Evolutionary conservation across 2,888 invertebrate genomes (phyloP).

Genomic region (Conops quadrifasciatus): DNA sequence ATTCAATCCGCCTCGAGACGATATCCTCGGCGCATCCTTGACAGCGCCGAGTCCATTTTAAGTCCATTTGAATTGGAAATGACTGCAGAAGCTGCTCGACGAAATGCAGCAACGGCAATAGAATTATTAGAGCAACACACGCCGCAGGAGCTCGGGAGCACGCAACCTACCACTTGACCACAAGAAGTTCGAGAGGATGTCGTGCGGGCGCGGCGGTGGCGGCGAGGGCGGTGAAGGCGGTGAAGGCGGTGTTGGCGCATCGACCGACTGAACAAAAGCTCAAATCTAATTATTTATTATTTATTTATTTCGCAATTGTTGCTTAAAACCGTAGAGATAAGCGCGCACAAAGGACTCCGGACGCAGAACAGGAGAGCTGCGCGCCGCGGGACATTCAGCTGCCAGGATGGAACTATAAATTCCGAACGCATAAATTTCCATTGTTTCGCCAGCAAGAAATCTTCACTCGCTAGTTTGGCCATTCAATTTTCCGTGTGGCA

Average conservation of each 20-base stretch:
- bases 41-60: conserved; percentile 28
- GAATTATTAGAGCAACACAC: conserved; percentile 38
- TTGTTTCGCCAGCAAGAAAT: conserved; percentile 8
- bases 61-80: conserved; percentile 42
- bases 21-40: conserved; percentile 15
- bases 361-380: conserved; percentile 8
- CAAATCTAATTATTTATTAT: conserved; percentile 49
- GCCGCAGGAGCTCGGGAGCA: neutral
- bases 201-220: neutral
- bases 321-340: conserved; percentile 22
- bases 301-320: conserved; percentile 37
- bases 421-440: conserved; percentile 30
- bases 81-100: neutral
- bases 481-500: conserved; percentile 17
- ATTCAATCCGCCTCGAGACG: conserved; percentile 28
- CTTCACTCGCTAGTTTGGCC: conserved; percentile 12
- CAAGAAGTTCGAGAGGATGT: conserved; percentile 19
- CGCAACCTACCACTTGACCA: conserved; percentile 37
- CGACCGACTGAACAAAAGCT: conserved; percentile 15
- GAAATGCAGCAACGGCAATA: conserved; percentile 30
- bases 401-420: conserved; percentile 30
- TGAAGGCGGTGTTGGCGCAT: neutral
- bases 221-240: neutral
- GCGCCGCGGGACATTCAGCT: conserved; percentile 39
- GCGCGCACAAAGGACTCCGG: conserved; percentile 1